Evolutionary conservation across 2,797 vertebrate genomes (phyloP).

Genomic region (Pangasius larnaudii): DNA sequence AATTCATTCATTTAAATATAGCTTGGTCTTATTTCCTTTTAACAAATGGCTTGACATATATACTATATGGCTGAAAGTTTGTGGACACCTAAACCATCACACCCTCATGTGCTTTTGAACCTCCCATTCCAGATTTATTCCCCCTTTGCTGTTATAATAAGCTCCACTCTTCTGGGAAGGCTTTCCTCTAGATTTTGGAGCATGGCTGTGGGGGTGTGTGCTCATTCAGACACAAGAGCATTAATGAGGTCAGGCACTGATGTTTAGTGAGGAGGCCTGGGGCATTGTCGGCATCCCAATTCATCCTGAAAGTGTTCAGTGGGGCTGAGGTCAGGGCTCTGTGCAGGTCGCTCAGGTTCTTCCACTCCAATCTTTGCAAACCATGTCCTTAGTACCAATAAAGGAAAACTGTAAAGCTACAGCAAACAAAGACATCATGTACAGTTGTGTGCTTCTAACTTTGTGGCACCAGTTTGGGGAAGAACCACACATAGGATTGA

Average conservation of each 20-base stretch:
- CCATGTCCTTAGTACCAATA: neutral
- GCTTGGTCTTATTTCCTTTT: neutral
- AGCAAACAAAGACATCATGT: neutral
- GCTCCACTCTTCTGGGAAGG: neutral
- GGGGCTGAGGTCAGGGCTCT: neutral
- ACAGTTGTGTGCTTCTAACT: neutral
- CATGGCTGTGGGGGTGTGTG: neutral
- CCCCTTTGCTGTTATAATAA: too few relatives aligned
- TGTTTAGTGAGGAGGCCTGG: neutral
- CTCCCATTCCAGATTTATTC: neutral
- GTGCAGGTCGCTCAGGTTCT: neutral
- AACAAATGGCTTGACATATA: neutral
- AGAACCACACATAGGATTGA: neutral
- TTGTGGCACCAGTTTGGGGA: neutral
- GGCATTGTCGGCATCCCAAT: neutral
- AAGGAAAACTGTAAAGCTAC: neutral
- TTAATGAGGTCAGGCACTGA: neutral
- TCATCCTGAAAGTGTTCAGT: neutral
- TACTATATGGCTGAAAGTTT: neutral
- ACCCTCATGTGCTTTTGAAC: too few relatives aligned
- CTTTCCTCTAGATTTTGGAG: conserved; percentile 1
- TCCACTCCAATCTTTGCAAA: neutral
- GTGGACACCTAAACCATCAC: neutral
- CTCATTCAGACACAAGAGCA: neutral
- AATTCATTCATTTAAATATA: neutral